These are phyloP conservation scores for Volucella zonaria DNA, from an alignment of 2,888 invertebrate genomes.

Conservation along the genomic window DNA sequence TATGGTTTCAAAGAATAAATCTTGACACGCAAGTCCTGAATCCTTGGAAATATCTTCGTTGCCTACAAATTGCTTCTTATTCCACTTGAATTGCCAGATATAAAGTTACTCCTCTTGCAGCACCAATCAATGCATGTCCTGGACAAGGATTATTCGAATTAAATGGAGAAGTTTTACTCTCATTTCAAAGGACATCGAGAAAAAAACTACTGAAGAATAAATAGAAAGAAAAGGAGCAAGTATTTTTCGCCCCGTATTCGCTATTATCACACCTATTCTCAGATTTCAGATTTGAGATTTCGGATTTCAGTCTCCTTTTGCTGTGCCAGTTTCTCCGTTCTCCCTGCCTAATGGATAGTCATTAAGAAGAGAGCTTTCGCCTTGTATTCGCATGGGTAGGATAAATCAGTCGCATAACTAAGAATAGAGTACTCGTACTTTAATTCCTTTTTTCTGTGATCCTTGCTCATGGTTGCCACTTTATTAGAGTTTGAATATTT, in stretches of 20 bases:
- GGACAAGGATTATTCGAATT: slow-evolving; percentile 45
- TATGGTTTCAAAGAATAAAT: too few relatives aligned
- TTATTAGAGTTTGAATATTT: too few relatives aligned
- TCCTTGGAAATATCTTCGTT: too few relatives aligned
- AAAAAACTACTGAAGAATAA: neutral
- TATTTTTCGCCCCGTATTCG: neutral
- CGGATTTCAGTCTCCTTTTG: neutral
- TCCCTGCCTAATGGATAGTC: slow-evolving; percentile 39
- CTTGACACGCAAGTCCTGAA: too few relatives aligned
- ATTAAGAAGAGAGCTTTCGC: slow-evolving; percentile 46
- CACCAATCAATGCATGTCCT: slow-evolving; percentile 45
- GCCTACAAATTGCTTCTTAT: slow-evolving; percentile 59
- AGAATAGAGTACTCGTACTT: slow-evolving; percentile 13
- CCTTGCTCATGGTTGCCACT: neutral
- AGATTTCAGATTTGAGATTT: neutral
- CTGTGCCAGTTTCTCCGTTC: neutral
- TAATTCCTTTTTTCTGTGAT: slow-evolving; percentile 7
- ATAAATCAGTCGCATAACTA: slow-evolving; percentile 28
- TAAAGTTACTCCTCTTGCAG: neutral
- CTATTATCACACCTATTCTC: slow-evolving; percentile 41
- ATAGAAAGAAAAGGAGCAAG: neutral
- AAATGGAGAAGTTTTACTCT: slow-evolving; percentile 36
- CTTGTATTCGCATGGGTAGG: neutral
- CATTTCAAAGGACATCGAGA: slow-evolving; percentile 8
- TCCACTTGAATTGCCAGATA: slow-evolving; percentile 40